Base-by-base conservation (phyloP, 2,113 vertebrate species). In the Stigmatopora argus region DNA sequence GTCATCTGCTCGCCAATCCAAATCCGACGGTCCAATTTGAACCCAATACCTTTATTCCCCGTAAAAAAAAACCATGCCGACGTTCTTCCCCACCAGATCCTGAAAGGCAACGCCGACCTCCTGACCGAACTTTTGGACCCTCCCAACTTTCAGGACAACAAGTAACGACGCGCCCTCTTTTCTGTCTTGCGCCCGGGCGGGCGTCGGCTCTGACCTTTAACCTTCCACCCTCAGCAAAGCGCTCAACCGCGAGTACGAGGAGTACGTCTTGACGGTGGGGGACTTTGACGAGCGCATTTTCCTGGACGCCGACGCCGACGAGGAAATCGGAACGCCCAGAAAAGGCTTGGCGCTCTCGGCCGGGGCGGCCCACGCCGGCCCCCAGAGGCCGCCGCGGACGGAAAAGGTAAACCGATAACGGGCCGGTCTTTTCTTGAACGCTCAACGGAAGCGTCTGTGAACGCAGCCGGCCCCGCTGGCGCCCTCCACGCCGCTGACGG, bases 201-300 rank as follows among this genome's bases (percentile, higher is more conserved):
- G 26, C 26, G 26, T 31, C 26, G 2, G 2, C 26, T 31, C 26
- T 31, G 26, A 31, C 26, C 26, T 31, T 3, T 31, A 31, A 31
- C 26, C 26, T 31, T 11, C 23, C 70, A 72, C 19, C 21, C 77
- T 0, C 88, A 99, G 97, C 82, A 99, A 98, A 91, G 91, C 93
- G 21, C 74, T 99, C 41, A 99, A 99, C 82, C 92, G 92, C 47
- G 95, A 97, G 78, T 99, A 98, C 15, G 97, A 99, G 79, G 96
- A 98, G 66, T 99, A 95, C 0, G 97, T 99, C 70, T 80, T 99
- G 81, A 97, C 96, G 0, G 92, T 94, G 73, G 97, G 97, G 23
- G 97, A 99, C 74, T 99, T 99, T 15, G 96, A 99, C 1, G 97
- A 99, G 83, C 90, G 97, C 7, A 92, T 99, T 73, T 99, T 99